Evolutionary conservation across 2,797 vertebrate genomes (phyloP).

Genomic region (Enoplosus armatus): DNA sequence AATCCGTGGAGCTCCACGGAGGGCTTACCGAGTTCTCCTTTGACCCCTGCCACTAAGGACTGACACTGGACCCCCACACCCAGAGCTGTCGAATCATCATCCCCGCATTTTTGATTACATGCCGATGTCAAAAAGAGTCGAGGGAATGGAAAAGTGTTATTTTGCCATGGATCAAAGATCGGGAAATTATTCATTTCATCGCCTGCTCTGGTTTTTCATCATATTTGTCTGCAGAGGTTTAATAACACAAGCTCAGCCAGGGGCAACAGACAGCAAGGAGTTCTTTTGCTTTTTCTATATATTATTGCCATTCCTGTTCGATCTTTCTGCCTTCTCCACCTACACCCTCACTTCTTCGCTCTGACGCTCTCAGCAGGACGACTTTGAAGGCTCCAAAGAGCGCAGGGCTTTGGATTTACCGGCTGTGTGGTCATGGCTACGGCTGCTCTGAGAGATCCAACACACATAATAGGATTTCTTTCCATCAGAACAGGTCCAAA

Average conservation of each 20-base stretch:
- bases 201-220: slow-evolving; percentile 1
- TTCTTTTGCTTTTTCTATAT: slow-evolving; percentile 7
- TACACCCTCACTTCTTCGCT: slow-evolving; percentile 29
- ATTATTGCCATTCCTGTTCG: slow-evolving; percentile 38
- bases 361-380: slow-evolving; percentile 22
- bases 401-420: slow-evolving; percentile 61
- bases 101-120: background rate
- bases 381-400: slow-evolving; percentile 49
- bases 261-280: slow-evolving; percentile 8
- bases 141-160: background rate
- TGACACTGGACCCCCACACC: background rate
- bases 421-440: slow-evolving; percentile 40
- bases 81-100: background rate
- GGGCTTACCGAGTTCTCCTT: slow-evolving; percentile 86
- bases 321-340: slow-evolving; percentile 63
- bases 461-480: slow-evolving; percentile 71
- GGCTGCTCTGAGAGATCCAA: slow-evolving; percentile 51
- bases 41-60: slow-evolving; percentile 85
- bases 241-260: slow-evolving; percentile 6
- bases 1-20: slow-evolving; percentile 87
- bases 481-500: slow-evolving; percentile 47
- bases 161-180: slow-evolving; percentile 10
- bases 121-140: background rate
- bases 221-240: slow-evolving; percentile 3
- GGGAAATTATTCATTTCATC: background rate